Conservation (phyloP, 2,888 invertebrate genomes). For the Ophion slaviceki region DNA sequence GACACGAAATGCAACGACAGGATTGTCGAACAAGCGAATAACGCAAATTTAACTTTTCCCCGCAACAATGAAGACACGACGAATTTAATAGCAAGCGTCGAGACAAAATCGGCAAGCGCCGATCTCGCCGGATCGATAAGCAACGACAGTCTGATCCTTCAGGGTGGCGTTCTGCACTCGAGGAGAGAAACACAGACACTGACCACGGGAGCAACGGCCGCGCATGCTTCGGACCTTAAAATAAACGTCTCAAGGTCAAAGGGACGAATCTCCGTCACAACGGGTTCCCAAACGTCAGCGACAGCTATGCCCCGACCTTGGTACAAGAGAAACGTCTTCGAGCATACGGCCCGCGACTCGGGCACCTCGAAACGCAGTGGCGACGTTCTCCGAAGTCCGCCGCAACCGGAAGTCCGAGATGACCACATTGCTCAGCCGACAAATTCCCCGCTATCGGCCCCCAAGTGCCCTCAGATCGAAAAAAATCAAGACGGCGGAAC, state of each 20-base stretch:
- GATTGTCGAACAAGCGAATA: conserved; percentile 10
- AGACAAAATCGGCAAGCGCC: conserved; percentile 51
- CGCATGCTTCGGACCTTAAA: conserved; percentile 13
- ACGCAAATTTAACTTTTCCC: conserved; percentile 51
- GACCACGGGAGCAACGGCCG: neutral
- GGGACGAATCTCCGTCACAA: conserved; percentile 54
- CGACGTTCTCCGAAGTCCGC: conserved; percentile 72
- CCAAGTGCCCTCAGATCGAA: conserved; percentile 29
- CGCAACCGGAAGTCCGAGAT: conserved; percentile 49
- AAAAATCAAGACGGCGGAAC: conserved; percentile 77
- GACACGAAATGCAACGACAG: neutral
- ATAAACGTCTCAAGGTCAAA: conserved; percentile 38
- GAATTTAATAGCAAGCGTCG: neutral
- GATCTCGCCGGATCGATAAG: conserved; percentile 72
- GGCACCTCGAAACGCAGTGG: conserved; percentile 67
- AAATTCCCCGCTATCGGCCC: neutral
- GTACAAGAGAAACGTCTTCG: conserved; percentile 86
- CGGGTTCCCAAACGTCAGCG: conserved; percentile 69
- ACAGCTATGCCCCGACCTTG: conserved; percentile 86
- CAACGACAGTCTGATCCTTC: conserved; percentile 80
- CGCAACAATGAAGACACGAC: conserved; percentile 31
- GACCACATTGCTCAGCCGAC: neutral
- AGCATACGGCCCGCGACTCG: conserved; percentile 79
- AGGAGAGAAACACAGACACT: conserved; percentile 69
- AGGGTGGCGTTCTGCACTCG: conserved; percentile 77